Conservation (phyloP, 2,113 vertebrate genomes). For the Vidua chalybeata region DNA sequence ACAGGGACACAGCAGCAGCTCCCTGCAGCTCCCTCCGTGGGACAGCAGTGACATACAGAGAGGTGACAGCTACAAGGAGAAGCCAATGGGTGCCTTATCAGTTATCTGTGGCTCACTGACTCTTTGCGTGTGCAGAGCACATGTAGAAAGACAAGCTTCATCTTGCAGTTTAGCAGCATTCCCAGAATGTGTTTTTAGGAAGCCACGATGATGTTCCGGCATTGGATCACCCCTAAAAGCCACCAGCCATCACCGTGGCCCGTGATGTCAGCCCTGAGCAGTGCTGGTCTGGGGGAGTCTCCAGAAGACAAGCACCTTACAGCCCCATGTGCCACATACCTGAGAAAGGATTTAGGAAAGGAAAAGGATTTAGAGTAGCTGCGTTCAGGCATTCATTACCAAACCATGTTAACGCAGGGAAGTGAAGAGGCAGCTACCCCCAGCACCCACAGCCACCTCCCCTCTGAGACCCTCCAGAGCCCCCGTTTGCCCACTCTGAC, state of each 20-base stretch:
- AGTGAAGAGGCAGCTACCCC: neutral
- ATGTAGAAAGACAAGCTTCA: neutral
- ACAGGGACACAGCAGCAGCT: neutral
- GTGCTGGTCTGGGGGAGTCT: neutral
- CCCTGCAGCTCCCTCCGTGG: neutral
- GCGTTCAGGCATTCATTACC: neutral
- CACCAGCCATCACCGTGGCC: neutral
- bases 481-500: neutral
- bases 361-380: neutral
- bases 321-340: rapidly evolving
- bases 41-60: neutral
- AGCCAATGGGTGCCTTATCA: neutral
- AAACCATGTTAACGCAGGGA: neutral
- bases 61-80: neutral
- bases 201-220: neutral
- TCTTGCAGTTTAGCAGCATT: neutral
- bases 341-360: neutral
- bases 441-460: rapidly evolving
- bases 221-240: neutral
- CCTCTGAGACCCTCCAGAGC: neutral
- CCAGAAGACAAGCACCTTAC: neutral
- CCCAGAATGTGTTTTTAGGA: neutral
- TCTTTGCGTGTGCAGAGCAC: too few relatives aligned
- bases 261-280: rapidly evolving
- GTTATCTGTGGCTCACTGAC: neutral